Evolutionary conservation across 2,797 vertebrate genomes (phyloP).

Genomic region (Tenualosa thibaudeaui): DNA sequence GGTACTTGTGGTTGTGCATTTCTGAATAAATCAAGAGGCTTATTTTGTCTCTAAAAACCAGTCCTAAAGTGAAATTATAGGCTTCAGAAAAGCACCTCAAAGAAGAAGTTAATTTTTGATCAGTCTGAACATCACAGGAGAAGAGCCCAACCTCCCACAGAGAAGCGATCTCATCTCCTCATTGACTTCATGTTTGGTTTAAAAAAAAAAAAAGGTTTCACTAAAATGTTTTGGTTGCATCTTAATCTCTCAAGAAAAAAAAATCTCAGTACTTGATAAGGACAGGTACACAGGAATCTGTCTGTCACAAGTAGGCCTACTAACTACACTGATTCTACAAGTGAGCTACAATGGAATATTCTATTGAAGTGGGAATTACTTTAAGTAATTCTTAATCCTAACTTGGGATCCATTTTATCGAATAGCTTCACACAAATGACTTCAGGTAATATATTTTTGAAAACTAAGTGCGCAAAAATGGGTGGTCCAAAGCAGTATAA

Average conservation of each 20-base stretch:
- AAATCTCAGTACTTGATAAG: too few species aligned
- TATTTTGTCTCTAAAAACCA: constrained; percentile 30
- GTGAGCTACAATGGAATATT: background rate
- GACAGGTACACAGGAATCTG: background rate
- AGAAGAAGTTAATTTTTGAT: constrained; percentile 10
- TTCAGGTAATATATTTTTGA: constrained; percentile 18
- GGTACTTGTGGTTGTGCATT: constrained; percentile 47
- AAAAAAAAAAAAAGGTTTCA: background rate
- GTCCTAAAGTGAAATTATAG: constrained; percentile 44
- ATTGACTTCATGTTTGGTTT: background rate
- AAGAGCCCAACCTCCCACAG: background rate
- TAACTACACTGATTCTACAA: background rate
- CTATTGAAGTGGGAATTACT: background rate
- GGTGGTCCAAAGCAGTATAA: constrained; percentile 1
- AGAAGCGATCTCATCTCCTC: background rate
- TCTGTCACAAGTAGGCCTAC: background rate
- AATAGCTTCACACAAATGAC: background rate
- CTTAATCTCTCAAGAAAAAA: too few species aligned
- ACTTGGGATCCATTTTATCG: background rate
- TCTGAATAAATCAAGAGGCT: constrained; percentile 54
- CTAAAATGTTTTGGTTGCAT: background rate
- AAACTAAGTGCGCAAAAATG: background rate
- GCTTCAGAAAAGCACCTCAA: background rate
- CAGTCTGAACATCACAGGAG: constrained; percentile 5
- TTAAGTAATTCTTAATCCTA: background rate